phyloP scores from a whole-genome alignment of 2,797 vertebrate species.

The Zalophus californianus region DNA sequence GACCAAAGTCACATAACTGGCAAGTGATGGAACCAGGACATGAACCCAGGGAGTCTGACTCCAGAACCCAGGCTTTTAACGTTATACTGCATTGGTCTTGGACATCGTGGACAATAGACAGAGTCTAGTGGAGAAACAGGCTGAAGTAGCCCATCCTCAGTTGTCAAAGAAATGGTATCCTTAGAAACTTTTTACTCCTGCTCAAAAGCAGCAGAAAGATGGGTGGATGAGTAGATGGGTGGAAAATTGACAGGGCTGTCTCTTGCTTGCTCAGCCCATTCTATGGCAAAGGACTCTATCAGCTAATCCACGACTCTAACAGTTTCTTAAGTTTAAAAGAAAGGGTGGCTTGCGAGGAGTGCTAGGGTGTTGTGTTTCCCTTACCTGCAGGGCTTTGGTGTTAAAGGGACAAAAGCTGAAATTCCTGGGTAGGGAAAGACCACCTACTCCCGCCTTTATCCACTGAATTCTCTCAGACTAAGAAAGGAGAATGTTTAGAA shows the following conservation, averaged over 20 bases:
- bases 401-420: slow-evolving; percentile 35
- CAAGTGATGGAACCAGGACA: background rate
- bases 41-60: background rate
- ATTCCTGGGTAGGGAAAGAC: background rate
- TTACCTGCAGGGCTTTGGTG: background rate
- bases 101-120: background rate
- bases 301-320: background rate
- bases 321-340: background rate
- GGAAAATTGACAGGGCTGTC: background rate
- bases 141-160: background rate
- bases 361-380: background rate
- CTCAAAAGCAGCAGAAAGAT: background rate
- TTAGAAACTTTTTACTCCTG: slow-evolving; percentile 4
- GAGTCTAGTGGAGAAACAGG: background rate
- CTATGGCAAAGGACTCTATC: background rate
- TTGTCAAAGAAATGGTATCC: slow-evolving; percentile 40
- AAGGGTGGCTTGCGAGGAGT: background rate
- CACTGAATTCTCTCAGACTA: background rate
- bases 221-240: background rate
- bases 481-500: background rate
- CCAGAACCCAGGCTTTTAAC: background rate
- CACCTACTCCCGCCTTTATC: background rate
- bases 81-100: background rate
- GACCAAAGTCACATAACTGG: background rate
- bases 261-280: slow-evolving; percentile 9